Evolutionary conservation across 2,113 vertebrate species (phyloP).

Genomic region (Scomber japonicus): DNA sequence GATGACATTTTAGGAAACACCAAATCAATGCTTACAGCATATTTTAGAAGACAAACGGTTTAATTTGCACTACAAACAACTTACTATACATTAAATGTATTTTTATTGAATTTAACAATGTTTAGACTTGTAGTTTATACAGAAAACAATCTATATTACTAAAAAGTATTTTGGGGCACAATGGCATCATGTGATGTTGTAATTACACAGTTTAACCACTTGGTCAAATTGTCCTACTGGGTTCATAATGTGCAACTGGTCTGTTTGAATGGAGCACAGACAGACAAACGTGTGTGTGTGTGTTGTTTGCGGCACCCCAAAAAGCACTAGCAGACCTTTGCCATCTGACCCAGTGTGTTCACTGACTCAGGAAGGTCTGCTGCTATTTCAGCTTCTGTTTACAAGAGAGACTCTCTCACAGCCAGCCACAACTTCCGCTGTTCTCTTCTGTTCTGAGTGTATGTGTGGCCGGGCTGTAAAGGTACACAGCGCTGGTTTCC

Average conservation of each 20-base stretch:
- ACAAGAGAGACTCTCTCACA: not conserved
- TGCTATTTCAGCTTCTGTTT: slow-evolving; percentile 7
- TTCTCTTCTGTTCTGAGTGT: not conserved
- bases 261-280: slow-evolving; percentile 60
- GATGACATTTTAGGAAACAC: no score
- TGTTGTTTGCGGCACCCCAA: not conserved
- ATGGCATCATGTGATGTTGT: no score
- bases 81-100: no score
- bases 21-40: no score
- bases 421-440: slow-evolving; percentile 45
- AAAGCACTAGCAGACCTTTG: not conserved
- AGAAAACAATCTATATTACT: no score
- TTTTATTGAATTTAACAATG: no score
- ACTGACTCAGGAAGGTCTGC: slow-evolving; percentile 36
- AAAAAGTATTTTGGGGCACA: no score
- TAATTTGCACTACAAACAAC: no score
- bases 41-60: no score
- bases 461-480: slow-evolving; percentile 43
- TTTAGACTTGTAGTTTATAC: no score
- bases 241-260: not conserved
- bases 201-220: no score
- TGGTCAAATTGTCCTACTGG: not conserved
- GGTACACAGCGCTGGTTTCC: slow-evolving; percentile 60
- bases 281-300: slow-evolving; percentile 18
- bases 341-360: slow-evolving; percentile 58